A percentile compares a stretch with the other conserved stretches of the same genome.
These are phyloP conservation scores for Trinorchestia longiramus DNA, from an alignment of 1,140 invertebrate genomes.

Conservation along the genomic window DNA sequence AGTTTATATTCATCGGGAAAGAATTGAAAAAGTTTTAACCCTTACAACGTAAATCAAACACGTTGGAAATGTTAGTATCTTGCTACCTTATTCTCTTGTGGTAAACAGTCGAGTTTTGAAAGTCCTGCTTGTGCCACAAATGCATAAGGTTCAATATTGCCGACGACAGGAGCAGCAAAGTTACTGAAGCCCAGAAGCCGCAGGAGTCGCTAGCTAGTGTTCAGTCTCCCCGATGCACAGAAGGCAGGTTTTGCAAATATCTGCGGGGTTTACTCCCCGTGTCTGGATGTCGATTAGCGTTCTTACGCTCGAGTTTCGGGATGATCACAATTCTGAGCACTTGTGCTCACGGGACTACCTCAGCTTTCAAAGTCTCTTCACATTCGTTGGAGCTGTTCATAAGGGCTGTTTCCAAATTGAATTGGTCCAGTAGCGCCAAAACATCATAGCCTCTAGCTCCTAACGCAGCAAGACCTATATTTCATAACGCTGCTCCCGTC, in stretches of 20 bases:
- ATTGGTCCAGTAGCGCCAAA: not conserved
- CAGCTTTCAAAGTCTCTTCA: conserved; percentile 27
- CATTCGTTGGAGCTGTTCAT: conserved; percentile 26
- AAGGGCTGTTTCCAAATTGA: conserved; percentile 46
- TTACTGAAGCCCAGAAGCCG: not conserved
- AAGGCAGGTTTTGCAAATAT: conserved; percentile 14
- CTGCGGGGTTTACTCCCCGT: not conserved
- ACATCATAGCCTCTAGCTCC: not conserved
- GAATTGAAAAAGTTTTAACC: conserved; percentile 27
- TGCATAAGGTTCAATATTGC: conserved; percentile 15
- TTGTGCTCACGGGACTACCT: not conserved
- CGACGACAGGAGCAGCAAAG: not conserved
- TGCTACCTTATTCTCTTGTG: not conserved
- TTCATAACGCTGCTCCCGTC: not conserved
- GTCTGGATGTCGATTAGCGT: not conserved
- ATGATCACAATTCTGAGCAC: conserved; percentile 41
- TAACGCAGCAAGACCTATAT: too few species aligned
- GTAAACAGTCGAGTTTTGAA: not conserved
- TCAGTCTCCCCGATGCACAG: not conserved
- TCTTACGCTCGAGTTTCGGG: not conserved
- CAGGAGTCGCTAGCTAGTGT: not conserved
- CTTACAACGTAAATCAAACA: conserved; percentile 46
- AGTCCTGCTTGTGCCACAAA: too few species aligned
- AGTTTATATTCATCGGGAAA: conserved; percentile 7
- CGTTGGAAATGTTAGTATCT: not conserved